phyloP scores from a whole-genome alignment of 2,797 vertebrate species.

The Chromis chromis region DNA sequence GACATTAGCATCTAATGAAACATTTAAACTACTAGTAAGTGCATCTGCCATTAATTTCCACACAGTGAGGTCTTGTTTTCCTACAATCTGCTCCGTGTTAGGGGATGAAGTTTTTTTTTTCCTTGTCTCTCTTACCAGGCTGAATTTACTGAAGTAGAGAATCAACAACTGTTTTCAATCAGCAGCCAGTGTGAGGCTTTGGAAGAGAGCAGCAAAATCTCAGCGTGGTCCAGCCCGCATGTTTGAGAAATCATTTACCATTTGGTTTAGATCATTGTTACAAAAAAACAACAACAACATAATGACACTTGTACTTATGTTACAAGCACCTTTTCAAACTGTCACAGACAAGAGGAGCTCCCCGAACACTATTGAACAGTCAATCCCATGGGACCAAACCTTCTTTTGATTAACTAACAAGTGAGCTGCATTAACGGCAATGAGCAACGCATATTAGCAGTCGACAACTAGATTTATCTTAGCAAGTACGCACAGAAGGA shows the following conservation, averaged over 20 bases:
- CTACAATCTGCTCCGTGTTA: constrained; percentile 96
- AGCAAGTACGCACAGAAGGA: too few species aligned
- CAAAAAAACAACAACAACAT: not conserved
- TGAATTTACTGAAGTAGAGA: constrained; percentile 95
- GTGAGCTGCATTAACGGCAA: too few species aligned
- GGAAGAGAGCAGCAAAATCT: constrained; percentile 81
- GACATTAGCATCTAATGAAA: constrained; percentile 99
- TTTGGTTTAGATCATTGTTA: constrained; percentile 34
- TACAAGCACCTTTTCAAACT: not conserved
- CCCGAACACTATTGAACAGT: too few species aligned
- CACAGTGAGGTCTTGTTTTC: constrained; percentile 93
- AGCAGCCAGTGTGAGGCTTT: constrained; percentile 91
- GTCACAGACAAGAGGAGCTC: too few species aligned
- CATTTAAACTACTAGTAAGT: constrained; percentile 97
- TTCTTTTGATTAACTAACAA: too few species aligned
- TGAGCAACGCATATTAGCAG: too few species aligned
- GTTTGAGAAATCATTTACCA: constrained; percentile 38
- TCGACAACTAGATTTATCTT: too few species aligned
- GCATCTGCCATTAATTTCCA: constrained; percentile 97
- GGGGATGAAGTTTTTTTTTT: constrained; percentile 81
- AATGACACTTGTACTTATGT: not conserved
- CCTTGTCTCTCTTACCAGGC: constrained; percentile 78
- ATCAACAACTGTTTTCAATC: constrained; percentile 99
- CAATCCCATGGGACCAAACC: too few species aligned
- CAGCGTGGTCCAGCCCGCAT: constrained; percentile 48